Conservation (phyloP, 2,113 vertebrate genomes). For the Poecile atricapillus region DNA sequence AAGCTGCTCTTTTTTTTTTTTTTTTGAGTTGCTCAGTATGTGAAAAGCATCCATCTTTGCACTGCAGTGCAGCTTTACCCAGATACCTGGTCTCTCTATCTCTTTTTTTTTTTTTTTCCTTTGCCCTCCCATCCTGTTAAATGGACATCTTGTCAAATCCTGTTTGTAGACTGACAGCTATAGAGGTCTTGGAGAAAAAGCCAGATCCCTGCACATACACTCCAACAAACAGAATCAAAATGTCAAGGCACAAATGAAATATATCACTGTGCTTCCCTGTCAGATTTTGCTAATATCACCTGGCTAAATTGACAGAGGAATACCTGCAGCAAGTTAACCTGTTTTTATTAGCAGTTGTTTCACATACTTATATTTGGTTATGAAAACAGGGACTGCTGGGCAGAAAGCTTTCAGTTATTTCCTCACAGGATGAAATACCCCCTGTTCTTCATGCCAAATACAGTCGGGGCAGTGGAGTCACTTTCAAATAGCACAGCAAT, state of each 20-base stretch:
- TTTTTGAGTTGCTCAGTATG: background rate
- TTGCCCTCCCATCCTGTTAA: conserved; percentile 2
- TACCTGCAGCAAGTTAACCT: conserved; percentile 13
- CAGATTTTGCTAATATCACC: background rate
- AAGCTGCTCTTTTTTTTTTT: background rate
- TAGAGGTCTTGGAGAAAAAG: conserved; percentile 38
- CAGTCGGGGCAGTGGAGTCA: background rate
- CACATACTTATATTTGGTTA: background rate
- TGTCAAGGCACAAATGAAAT: conserved; percentile 30
- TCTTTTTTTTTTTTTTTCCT: background rate
- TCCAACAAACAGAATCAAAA: conserved; percentile 41
- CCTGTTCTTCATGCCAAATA: background rate
- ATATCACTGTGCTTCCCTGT: conserved; percentile 1
- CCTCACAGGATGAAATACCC: background rate
- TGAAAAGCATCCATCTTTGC: conserved; percentile 19
- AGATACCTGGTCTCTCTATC: background rate
- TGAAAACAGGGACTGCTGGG: background rate
- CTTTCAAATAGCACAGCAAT: conserved; percentile 28
- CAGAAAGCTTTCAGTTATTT: conserved; percentile 26
- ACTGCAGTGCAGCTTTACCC: conserved; percentile 1
- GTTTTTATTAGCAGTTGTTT: conserved; percentile 44
- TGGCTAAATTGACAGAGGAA: conserved; percentile 12
- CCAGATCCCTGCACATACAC: background rate
- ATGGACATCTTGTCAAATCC: conserved; percentile 29
- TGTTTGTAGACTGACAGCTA: conserved; percentile 21